Evolutionary conservation across 2,797 vertebrate genomes (phyloP).

Genomic region (Rhinogobio ventralis): DNA sequence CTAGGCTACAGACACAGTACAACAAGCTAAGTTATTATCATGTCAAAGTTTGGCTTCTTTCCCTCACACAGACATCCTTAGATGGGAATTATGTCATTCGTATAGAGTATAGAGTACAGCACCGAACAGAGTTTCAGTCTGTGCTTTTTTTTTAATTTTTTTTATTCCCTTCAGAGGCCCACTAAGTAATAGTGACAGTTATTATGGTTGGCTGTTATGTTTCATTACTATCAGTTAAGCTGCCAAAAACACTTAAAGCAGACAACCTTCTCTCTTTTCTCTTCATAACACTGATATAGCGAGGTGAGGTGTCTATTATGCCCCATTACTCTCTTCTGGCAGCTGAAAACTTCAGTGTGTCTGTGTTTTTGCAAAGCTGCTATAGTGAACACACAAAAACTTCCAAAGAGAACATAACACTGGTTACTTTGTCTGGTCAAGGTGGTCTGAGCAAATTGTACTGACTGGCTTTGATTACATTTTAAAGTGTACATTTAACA

Average conservation of each 20-base stretch:
- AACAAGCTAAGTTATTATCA: constrained; percentile 5
- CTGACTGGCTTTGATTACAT: background rate
- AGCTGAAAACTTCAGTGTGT: constrained; percentile 26
- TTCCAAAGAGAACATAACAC: background rate
- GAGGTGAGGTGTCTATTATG: constrained; percentile 45
- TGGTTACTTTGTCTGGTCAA: constrained; percentile 8
- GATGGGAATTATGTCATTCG: background rate
- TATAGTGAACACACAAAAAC: background rate
- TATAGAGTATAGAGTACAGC: background rate
- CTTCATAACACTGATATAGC: constrained; percentile 43
- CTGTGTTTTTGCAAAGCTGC: constrained; percentile 19
- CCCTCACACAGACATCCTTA: background rate
- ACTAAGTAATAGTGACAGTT: constrained; percentile 55
- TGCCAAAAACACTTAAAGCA: constrained; percentile 54
- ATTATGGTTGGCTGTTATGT: constrained; percentile 53
- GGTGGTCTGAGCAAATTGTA: background rate
- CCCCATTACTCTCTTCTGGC: constrained; percentile 40
- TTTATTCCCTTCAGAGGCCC: constrained; percentile 36
- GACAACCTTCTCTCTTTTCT: constrained; percentile 21
- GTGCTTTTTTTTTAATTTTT: background rate
- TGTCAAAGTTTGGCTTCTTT: constrained; percentile 29
- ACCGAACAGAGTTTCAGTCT: background rate
- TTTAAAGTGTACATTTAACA: background rate
- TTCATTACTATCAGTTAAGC: constrained; percentile 60
- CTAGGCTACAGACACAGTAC: background rate